Evolutionary conservation across 2,113 vertebrate species (phyloP).

Genomic region (Eulemur rufifrons): DNA sequence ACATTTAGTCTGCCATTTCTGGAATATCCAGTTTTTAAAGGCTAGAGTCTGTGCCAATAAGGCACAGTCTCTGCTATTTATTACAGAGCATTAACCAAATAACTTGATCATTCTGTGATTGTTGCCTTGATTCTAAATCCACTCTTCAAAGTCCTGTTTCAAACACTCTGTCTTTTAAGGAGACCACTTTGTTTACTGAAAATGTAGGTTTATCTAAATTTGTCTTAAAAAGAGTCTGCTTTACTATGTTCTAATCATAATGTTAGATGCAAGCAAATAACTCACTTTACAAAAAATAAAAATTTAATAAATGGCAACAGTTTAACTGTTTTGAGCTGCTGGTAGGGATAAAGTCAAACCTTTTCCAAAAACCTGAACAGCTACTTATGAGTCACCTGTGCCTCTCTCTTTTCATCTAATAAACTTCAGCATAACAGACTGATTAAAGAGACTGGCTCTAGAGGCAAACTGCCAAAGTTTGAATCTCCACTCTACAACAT

Average conservation of each 20-base stretch:
- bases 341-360: background rate
- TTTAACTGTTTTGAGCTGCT: conserved; percentile 23
- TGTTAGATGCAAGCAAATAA: background rate
- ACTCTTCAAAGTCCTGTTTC: background rate
- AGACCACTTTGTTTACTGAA: background rate
- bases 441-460: background rate
- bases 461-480: background rate
- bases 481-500: background rate
- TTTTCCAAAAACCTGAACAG: background rate
- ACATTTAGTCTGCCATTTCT: background rate
- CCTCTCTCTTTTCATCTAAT: background rate
- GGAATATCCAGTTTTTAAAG: background rate
- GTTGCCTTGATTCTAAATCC: background rate
- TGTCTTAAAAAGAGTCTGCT: background rate
- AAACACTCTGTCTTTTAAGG: background rate
- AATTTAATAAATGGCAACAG: conserved; percentile 36
- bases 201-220: conserved; percentile 3
- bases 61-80: background rate
- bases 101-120: background rate
- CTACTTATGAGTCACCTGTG: background rate
- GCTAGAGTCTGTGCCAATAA: background rate
- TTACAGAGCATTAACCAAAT: background rate
- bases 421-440: background rate
- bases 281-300: background rate
- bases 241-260: background rate